Evolutionary conservation across 1,140 invertebrate species (phyloP), one percentile per base, ranked within the genome.

Genomic region (Antheraea pernyi): DNA sequence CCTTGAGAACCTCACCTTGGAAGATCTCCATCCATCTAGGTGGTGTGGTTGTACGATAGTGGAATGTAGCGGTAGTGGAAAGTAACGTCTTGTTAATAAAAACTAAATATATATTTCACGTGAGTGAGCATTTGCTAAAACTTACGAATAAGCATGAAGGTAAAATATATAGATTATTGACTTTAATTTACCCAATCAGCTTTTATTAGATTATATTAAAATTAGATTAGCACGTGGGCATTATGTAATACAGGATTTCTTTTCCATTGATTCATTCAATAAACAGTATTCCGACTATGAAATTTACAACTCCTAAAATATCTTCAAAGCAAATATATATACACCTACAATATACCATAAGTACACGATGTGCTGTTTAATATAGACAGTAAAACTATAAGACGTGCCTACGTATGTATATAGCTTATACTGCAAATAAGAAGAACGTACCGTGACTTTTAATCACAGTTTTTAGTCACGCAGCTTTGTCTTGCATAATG

Each of bases 401-500:
- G 6, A 69, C 18, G 8, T 61, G 48, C 48, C 36, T 70, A 62
- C n/a, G 62, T 70, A 53, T 42, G 39, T 42, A 58, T 59, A 53
- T 61, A 69, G 59, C 58, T 59, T 69, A 70, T 65, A 59, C 30
- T 68, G 65, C 19, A 53, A 61, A 60, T 59, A 69, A 68, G 58
- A 37, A 59, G 42, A 69, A 48, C 46, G 65, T 59, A 66, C 65
- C 22, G 60, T 11, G 77, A 77, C 70, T 75, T 79, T 77, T 76
- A 78, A 80, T 80, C 78, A 69, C 68, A 70, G 66, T 76, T 73
- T 76, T 78, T 70, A 75, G 62, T 72, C 67, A 68, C 68, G 61
- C 69, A 58, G 63, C 69, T 71, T 72, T 75, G 65, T 69, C 68
- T 65, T 60, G 66, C 68, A 72, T 65, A 30, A 61, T 46, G 19